Percentiles rank a stretch among this genome's conserved stretches.
These are phyloP conservation scores for Apus apus DNA, from an alignment of 2,113 vertebrate genomes.

Conservation along the genomic window DNA sequence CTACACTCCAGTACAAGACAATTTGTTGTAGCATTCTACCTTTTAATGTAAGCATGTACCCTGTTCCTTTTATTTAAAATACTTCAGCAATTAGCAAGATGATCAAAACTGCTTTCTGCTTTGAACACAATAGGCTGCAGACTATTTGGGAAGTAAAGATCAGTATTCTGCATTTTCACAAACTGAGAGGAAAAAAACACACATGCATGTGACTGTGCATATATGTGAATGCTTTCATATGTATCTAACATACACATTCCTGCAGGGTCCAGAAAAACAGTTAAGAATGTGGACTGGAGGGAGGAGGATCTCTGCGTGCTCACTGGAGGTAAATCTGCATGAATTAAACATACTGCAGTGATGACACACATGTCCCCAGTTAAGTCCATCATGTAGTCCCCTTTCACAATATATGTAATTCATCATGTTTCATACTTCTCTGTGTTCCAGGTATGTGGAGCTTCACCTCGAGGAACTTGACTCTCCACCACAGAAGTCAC, in stretches of 20 bases:
- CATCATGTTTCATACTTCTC: not conserved
- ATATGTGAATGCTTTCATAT: not conserved
- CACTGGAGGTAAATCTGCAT: not conserved
- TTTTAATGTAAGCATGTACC: slow-evolving; percentile 6
- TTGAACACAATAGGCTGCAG: slow-evolving; percentile 23
- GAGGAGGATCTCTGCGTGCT: not conserved
- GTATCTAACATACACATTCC: not conserved
- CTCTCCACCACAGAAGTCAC: not conserved
- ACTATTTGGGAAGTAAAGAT: slow-evolving; percentile 34
- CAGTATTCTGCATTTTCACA: not conserved
- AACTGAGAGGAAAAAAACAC: not conserved
- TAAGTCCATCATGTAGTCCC: not conserved
- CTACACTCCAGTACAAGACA: slow-evolving; percentile 22
- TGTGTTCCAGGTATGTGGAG: not conserved
- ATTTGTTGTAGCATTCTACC: slow-evolving; percentile 14
- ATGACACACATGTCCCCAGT: not conserved
- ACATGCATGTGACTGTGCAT: not conserved
- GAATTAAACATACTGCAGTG: not conserved
- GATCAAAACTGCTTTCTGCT: slow-evolving; percentile 28
- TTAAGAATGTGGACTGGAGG: not conserved
- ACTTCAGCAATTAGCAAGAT: not conserved
- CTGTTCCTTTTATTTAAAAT: slow-evolving; percentile 22
- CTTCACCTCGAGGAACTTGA: not conserved
- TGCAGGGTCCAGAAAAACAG: not conserved
- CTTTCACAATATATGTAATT: not conserved